Conservation (phyloP, 2,113 vertebrate genomes). For the Vanacampus margaritifer region DNA sequence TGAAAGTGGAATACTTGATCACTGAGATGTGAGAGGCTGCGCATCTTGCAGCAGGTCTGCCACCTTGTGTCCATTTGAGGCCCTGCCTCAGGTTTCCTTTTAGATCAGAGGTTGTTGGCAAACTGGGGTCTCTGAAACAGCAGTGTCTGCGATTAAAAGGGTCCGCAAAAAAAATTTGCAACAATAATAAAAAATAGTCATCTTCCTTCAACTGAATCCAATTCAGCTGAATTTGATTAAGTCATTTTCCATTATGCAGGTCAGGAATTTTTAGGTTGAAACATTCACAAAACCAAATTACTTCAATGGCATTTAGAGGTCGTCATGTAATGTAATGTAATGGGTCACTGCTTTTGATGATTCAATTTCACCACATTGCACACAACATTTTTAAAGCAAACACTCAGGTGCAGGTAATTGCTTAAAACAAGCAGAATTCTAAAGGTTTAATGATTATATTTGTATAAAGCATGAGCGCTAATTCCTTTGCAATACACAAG, state of each 20-base stretch:
- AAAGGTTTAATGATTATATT: not conserved
- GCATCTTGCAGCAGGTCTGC: slow-evolving; percentile 19
- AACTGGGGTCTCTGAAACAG: not conserved
- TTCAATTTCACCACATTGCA: not conserved
- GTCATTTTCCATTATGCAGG: too few relatives aligned
- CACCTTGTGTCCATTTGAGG: slow-evolving; percentile 45
- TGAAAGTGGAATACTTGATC: slow-evolving; percentile 55
- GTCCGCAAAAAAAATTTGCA: not conserved
- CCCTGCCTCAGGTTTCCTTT: not conserved
- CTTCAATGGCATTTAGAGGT: too few relatives aligned
- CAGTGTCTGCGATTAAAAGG: not conserved
- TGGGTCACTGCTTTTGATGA: not conserved
- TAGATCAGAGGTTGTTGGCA: not conserved
- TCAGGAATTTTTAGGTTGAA: too few relatives aligned
- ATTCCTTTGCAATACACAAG: slow-evolving; percentile 45
- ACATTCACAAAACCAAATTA: too few relatives aligned
- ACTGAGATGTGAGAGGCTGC: slow-evolving; percentile 46
- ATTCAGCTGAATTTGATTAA: too few relatives aligned
- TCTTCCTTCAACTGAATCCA: too few relatives aligned
- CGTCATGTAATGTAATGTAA: not conserved
- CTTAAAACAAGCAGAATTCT: not conserved
- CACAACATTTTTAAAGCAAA: not conserved
- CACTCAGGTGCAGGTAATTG: not conserved
- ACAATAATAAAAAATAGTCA: too few relatives aligned
- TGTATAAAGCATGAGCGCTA: not conserved